phyloP scores from a whole-genome alignment of 2,888 invertebrate genomes.

The Syrista parreyssii region DNA sequence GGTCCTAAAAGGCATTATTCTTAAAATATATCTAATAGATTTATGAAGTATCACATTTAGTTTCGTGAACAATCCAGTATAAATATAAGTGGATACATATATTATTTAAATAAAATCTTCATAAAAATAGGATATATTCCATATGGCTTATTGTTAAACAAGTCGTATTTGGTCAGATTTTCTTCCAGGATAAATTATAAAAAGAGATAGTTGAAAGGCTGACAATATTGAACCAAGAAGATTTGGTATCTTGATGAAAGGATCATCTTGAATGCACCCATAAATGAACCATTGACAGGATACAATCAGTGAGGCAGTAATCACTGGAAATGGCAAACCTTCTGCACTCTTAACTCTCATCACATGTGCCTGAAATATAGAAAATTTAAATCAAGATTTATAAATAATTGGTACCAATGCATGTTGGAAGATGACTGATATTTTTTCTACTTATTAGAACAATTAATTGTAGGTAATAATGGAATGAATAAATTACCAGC shows the following conservation, averaged over 20 bases:
- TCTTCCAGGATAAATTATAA: conserved; percentile 77
- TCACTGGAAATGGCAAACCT: conserved; percentile 88
- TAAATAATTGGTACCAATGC: neutral
- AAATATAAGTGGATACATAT: neutral
- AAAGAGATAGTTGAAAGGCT: conserved; percentile 79
- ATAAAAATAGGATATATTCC: neutral
- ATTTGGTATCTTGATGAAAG: conserved; percentile 85
- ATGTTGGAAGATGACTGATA: neutral
- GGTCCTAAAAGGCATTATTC: neutral
- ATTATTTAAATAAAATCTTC: neutral
- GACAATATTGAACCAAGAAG: conserved; percentile 81
- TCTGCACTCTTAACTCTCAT: conserved; percentile 83
- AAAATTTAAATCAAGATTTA: neutral
- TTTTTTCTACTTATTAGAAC: neutral
- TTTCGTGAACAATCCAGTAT: neutral
- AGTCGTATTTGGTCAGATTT: conserved; percentile 43
- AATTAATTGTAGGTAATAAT: neutral
- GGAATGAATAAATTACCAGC: conserved; percentile 67
- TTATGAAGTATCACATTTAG: neutral
- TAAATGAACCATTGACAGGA: conserved; percentile 88
- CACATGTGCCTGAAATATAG: conserved; percentile 74
- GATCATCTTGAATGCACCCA: conserved; percentile 81
- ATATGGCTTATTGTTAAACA: conserved; percentile 37
- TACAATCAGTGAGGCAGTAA: conserved; percentile 84
- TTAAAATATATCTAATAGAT: neutral